These are phyloP conservation scores for Takifugu flavidus DNA, from an alignment of 2,113 vertebrate genomes.

Conservation along the genomic window DNA sequence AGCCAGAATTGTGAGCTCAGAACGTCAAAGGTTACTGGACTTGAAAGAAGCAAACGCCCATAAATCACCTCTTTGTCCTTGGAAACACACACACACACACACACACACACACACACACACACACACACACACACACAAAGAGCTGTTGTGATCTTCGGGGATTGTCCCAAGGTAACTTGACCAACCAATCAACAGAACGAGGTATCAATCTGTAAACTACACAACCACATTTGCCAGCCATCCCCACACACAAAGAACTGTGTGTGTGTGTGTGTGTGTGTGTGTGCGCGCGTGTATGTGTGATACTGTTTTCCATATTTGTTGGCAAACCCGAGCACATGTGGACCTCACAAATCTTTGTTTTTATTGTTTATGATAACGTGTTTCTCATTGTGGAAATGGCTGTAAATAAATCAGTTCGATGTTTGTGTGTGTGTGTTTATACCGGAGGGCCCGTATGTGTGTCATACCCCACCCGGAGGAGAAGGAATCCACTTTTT, in stretches of 20 bases:
- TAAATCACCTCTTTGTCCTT: neutral
- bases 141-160: slow-evolving; percentile 4
- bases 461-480: slow-evolving; percentile 3
- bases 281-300: slow-evolving; percentile 7
- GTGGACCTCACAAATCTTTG: slow-evolving; percentile 13
- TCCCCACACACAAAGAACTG: slow-evolving; percentile 43
- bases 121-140: neutral
- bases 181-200: slow-evolving; percentile 34
- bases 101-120: neutral
- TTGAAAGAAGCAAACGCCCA: neutral
- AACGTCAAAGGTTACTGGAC: neutral
- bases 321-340: slow-evolving; percentile 33
- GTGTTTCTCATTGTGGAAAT: slow-evolving; percentile 6
- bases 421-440: slow-evolving; percentile 6
- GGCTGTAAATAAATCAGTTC: slow-evolving; percentile 24
- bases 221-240: slow-evolving; percentile 39
- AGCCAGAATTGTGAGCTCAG: neutral
- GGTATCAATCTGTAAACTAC: slow-evolving; percentile 50
- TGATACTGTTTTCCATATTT: slow-evolving; percentile 28
- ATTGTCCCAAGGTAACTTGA: slow-evolving; percentile 28
- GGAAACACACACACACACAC: neutral
- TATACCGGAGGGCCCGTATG: neutral
- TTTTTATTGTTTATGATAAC: slow-evolving; percentile 17
- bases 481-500: neutral
- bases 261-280: neutral